These are phyloP conservation scores for Gallinago paraguaiae DNA, from an alignment of 2,113 vertebrate genomes.

Conservation along the genomic window DNA sequence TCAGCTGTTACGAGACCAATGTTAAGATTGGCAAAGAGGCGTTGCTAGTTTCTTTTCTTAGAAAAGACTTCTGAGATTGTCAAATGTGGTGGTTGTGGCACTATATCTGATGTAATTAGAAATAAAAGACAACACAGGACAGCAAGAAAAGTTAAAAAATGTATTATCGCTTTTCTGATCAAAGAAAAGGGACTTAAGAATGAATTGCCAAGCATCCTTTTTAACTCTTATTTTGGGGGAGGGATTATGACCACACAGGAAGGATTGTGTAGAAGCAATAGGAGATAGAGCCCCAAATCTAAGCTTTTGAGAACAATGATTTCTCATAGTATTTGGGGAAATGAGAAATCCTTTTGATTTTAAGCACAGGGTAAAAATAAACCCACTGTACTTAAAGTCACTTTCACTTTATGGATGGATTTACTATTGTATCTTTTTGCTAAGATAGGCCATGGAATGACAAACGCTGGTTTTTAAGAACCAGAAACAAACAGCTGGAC, in stretches of 20 bases:
- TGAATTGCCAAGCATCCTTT: not conserved
- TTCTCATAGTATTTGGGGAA: not conserved
- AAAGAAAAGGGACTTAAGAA: not conserved
- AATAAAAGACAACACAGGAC: not conserved
- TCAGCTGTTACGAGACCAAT: not conserved
- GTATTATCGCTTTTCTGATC: not conserved
- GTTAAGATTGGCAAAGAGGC: not conserved
- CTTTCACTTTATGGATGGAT: not conserved
- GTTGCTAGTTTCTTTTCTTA: not conserved
- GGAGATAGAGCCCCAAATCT: not conserved
- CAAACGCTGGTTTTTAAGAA: not conserved
- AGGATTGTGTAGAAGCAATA: not conserved
- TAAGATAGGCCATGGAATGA: not conserved
- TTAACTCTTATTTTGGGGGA: not conserved
- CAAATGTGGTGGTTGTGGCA: not conserved
- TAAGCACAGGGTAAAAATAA: not conserved
- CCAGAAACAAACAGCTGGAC: not conserved
- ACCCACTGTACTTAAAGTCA: not conserved
- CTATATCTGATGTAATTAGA: not conserved
- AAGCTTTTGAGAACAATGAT: not conserved
- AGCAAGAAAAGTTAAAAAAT: not conserved
- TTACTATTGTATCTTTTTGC: not conserved
- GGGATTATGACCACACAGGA: not conserved
- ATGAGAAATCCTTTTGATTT: not conserved
- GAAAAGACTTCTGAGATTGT: not conserved